These are phyloP conservation scores for Tringa solitaria DNA, from an alignment of 2,113 vertebrate species.

Conservation along the genomic window DNA sequence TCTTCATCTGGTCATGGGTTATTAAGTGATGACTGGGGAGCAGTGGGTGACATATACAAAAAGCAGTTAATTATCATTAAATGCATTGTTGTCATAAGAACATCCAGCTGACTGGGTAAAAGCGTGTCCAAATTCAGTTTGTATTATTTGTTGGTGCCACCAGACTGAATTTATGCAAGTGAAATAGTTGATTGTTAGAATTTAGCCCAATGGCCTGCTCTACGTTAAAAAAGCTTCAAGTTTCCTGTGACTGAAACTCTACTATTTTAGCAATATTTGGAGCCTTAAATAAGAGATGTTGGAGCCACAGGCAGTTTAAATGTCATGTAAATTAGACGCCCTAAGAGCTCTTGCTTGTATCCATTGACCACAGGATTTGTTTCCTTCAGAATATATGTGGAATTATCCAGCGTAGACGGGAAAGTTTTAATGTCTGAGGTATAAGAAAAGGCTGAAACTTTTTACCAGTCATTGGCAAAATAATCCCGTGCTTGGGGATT, in stretches of 20 bases:
- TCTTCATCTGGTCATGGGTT: not conserved
- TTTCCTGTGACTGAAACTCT: not conserved
- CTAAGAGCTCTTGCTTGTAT: not conserved
- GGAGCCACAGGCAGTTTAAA: not conserved
- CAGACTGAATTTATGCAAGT: not conserved
- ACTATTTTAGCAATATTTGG: not conserved
- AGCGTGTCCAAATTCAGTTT: not conserved
- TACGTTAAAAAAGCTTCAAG: not conserved
- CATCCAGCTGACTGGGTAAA: not conserved
- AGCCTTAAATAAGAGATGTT: not conserved
- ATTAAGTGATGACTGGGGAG: not conserved
- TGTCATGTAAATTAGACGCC: not conserved
- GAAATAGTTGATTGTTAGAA: not conserved
- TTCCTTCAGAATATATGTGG: not conserved
- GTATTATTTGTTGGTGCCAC: not conserved
- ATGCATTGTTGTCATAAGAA: not conserved
- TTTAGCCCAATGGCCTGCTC: not conserved
- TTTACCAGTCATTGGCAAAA: not conserved
- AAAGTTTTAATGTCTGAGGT: not conserved
- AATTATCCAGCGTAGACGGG: not conserved
- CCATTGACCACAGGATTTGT: not conserved
- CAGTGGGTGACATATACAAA: not conserved
- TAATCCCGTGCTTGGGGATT: not conserved
- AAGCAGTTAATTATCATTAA: slow-evolving; percentile 32
- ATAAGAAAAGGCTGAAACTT: not conserved